phyloP scores from a whole-genome alignment of 1,140 invertebrate genomes.

The Pentalonia nigronervosa region DNA sequence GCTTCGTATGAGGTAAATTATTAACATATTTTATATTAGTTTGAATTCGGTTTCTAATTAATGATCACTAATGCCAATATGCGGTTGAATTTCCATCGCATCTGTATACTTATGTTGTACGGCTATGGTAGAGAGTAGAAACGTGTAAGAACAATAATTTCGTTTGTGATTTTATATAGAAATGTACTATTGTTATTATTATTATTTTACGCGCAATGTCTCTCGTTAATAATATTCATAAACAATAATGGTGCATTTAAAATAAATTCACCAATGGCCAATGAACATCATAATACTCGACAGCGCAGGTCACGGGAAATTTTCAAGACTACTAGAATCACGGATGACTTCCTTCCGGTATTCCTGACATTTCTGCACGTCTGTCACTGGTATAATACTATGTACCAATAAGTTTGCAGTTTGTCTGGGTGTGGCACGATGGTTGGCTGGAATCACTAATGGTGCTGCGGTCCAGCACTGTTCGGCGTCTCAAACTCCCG shows the following conservation, averaged over 20 bases:
- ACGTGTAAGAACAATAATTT: not conserved
- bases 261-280: not conserved
- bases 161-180: too few relatives aligned
- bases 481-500: too few relatives aligned
- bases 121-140: too few relatives aligned
- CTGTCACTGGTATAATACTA: not conserved
- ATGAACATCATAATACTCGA: not conserved
- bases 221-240: not conserved
- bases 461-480: too few relatives aligned
- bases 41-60: not conserved
- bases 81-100: not conserved
- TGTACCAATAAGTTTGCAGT: too few relatives aligned
- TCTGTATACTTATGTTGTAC: not conserved
- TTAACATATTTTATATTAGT: not conserved
- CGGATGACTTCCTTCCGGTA: not conserved
- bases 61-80: not conserved
- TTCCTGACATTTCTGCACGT: not conserved
- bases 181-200: not conserved
- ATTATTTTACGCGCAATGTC: not conserved
- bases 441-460: too few relatives aligned
- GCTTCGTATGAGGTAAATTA: not conserved
- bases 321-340: not conserved
- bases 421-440: too few relatives aligned
- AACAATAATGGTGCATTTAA: not conserved
- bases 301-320: not conserved